Evolutionary conservation across 2,113 vertebrate genomes (phyloP).

Genomic region (Mirounga angustirostris): DNA sequence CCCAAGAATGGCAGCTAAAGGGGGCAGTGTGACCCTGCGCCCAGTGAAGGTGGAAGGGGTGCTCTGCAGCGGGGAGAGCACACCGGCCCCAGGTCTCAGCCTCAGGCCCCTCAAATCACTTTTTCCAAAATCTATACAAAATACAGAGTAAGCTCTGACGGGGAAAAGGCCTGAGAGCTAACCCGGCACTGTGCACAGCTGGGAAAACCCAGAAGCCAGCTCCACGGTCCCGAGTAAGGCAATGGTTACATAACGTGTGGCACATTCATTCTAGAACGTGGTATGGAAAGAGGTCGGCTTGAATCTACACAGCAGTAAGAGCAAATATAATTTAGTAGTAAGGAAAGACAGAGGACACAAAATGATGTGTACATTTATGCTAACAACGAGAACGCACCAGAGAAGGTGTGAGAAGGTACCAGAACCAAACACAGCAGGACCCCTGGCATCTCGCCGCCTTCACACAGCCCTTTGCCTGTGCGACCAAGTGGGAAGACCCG

Average conservation of each 20-base stretch:
- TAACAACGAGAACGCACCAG: not conserved
- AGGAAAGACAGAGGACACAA: not conserved
- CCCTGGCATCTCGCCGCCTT: not conserved
- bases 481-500: accelerated
- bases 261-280: too few species aligned
- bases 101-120: accelerated
- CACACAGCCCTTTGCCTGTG: not conserved
- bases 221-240: not conserved
- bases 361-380: not conserved
- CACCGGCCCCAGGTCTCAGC: not conserved
- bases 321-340: not conserved
- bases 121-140: not conserved
- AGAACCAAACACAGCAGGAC: not conserved
- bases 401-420: not conserved
- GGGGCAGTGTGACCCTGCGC: too few species aligned
- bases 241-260: accelerated
- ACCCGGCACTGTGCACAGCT: not conserved
- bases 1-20: too few species aligned
- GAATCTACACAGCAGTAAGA: not conserved
- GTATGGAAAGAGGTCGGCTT: not conserved
- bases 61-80: too few species aligned
- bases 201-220: not conserved
- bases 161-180: not conserved
- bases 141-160: not conserved
- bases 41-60: accelerated